Evolutionary conservation across 2,888 invertebrate species (phyloP), one percentile per base, ranked within the genome.

Genomic region (Caenorhabditis sulstoni): DNA sequence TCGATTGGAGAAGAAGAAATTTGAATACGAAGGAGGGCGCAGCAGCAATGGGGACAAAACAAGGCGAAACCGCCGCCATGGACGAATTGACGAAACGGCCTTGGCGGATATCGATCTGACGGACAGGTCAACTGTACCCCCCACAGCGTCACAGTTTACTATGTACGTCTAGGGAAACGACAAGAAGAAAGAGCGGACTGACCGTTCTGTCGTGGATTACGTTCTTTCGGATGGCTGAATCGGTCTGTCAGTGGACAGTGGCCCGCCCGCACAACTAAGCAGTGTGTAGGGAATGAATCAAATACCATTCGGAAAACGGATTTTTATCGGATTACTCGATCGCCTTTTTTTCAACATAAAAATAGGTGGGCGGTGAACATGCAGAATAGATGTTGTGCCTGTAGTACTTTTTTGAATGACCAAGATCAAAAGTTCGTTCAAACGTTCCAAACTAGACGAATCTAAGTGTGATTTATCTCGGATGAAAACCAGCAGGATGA

Each of bases 51-150:
- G 66, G 74, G 66, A 66, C 66, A 66, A 65, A 65, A 65, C 59
- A 65, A 22, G 29, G 39, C 45, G 41, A 59, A 74, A 66, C 41
- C 58, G 74, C 23, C 52, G 39, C n/a, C 49, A 29, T 29, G 29
- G 73, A 41, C 58, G 73, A 73, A 75, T 57, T 62, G 75, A 67
- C 75, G 70, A 76, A 68, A 70, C 47, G 77, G 70, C 77, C 77
- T 77, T 77, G 77, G 61, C 52, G 70, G 70, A 78, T 73, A 73
- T 73, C 64, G 73, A 73, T 78, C 67, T 67, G 62, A 59, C 70
- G 62, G 62, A 64, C 70, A 76, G 76, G 70, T 70, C 76, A 64
- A 39, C 62, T 59, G 68, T 29, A 44, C 67, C 75, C 57, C 61
- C 67, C 52, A 49, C 57, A 37, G 44, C 37, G 47, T 37, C 39